These are phyloP conservation scores for Callyntrura sp. DNA, from an alignment of 2,888 invertebrate species.

Conservation along the genomic window DNA sequence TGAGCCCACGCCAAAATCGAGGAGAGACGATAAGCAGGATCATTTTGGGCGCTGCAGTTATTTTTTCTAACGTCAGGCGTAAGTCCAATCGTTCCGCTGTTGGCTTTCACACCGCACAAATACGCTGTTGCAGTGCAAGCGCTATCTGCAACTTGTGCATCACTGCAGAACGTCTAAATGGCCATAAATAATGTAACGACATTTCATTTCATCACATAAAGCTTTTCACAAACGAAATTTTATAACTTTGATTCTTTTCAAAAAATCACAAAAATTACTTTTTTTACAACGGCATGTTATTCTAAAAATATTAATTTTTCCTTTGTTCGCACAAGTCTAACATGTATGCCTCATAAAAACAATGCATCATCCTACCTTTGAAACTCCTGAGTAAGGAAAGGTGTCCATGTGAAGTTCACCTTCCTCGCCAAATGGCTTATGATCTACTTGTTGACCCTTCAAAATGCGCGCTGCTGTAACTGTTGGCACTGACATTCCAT, in stretches of 20 bases:
- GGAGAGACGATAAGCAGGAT: slow-evolving; percentile 67
- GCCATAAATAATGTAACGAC: too few relatives aligned
- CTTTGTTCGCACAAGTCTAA: too few relatives aligned
- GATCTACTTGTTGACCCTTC: slow-evolving; percentile 85
- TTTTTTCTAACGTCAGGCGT: slow-evolving; percentile 87
- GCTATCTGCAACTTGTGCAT: slow-evolving; percentile 67
- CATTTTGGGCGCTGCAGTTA: slow-evolving; percentile 78
- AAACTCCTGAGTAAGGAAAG: slow-evolving; percentile 76
- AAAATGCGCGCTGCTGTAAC: slow-evolving; percentile 85
- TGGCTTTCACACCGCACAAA: slow-evolving; percentile 91
- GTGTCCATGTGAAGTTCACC: slow-evolving; percentile 76
- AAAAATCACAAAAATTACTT: too few relatives aligned
- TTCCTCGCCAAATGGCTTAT: slow-evolving; percentile 84
- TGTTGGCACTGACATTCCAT: slow-evolving; percentile 84
- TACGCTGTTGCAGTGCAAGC: slow-evolving; percentile 89
- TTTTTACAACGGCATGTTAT: too few relatives aligned
- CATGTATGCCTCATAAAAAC: too few relatives aligned
- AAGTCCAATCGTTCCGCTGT: slow-evolving; percentile 92
- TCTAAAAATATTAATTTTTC: too few relatives aligned
- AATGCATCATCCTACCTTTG: slow-evolving; percentile 65
- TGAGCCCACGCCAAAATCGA: slow-evolving; percentile 83
- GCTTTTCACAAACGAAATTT: too few relatives aligned
- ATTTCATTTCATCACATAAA: too few relatives aligned
- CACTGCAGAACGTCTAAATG: slow-evolving; percentile 70
- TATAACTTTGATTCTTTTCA: too few relatives aligned